Conservation (phyloP, 2,888 invertebrate genomes). For the Parasteatoda lunata region DNA sequence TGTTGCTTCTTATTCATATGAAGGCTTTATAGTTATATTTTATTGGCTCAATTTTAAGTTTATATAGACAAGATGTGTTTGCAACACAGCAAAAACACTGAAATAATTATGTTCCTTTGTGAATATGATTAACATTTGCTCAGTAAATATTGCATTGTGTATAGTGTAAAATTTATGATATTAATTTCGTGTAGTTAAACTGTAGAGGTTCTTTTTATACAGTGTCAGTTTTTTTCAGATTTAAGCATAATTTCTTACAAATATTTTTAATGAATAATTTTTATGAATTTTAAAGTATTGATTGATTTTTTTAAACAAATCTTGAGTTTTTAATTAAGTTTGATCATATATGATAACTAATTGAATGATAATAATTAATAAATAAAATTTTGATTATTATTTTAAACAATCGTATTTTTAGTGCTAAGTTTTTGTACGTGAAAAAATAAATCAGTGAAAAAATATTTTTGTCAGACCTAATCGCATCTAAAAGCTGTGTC, state of each 20-base stretch:
- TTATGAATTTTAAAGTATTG: no score
- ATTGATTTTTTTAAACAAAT: no score
- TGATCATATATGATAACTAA: no score
- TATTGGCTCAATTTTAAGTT: background rate
- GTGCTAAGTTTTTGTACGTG: no score
- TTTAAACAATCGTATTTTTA: no score
- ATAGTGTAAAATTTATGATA: background rate
- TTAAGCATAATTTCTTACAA: background rate
- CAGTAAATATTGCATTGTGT: background rate
- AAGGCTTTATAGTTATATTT: background rate
- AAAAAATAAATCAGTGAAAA: no score
- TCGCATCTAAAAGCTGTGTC: background rate
- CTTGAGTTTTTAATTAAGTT: no score
- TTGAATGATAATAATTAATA: no score
- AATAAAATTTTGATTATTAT: no score
- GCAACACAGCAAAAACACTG: background rate
- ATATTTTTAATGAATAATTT: no score
- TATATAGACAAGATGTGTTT: background rate
- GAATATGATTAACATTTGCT: background rate
- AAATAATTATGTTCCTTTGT: background rate
- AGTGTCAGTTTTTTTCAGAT: background rate
- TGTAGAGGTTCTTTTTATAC: background rate
- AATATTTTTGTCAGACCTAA: no score
- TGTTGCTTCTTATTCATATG: conserved; percentile 39
- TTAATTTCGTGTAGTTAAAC: background rate